Evolutionary conservation across 2,888 invertebrate species (phyloP).

Genomic region (Eupithecia subumbrata): DNA sequence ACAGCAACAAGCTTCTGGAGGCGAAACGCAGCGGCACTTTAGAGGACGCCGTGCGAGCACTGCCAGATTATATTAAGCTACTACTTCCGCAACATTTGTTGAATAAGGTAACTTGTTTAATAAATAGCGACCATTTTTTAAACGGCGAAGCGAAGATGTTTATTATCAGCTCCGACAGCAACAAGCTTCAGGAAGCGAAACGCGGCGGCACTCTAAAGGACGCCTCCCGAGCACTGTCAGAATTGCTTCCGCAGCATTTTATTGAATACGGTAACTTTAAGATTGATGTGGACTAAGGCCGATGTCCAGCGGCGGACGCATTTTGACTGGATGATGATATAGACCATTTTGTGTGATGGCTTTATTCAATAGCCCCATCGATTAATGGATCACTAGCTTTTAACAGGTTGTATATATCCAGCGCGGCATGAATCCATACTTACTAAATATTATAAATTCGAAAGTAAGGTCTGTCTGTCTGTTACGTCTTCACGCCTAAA

Average conservation of each 20-base stretch:
- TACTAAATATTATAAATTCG: no score
- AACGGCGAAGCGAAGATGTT: no score
- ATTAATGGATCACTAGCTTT: not conserved
- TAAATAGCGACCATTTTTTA: no score
- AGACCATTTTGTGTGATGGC: not conserved
- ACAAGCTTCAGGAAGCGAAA: no score
- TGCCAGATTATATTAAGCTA: conserved; percentile 78
- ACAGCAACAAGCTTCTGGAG: conserved; percentile 72
- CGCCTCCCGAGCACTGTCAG: no score
- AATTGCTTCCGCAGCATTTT: no score
- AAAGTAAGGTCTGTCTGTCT: no score
- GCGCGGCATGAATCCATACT: not conserved
- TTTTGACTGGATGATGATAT: not conserved
- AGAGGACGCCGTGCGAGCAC: conserved; percentile 75
- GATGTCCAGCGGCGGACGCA: not conserved
- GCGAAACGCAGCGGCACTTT: conserved; percentile 65
- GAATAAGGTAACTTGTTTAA: conserved; percentile 62
- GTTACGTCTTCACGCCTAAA: no score
- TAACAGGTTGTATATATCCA: not conserved
- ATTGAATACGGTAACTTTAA: no score
- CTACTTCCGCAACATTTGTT: conserved; percentile 73
- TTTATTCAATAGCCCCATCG: not conserved
- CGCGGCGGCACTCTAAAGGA: no score
- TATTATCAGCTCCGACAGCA: no score
- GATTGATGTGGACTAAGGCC: not conserved